Evolutionary conservation across 23 tunicate species (phyloP).

Genomic region (Halocynthia roretzi): DNA sequence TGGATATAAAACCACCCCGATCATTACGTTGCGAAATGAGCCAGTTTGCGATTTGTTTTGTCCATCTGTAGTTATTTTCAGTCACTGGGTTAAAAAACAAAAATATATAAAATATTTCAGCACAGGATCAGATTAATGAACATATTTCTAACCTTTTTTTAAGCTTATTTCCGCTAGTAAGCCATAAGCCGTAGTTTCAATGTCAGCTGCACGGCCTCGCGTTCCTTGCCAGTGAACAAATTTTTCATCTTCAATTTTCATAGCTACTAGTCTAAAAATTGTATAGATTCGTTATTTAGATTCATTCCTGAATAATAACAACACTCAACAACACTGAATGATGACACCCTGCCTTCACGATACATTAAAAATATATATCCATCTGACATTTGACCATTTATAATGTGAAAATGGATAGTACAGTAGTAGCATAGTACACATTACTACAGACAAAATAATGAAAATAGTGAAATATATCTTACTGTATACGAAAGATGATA

Average conservation of each 20-base stretch:
- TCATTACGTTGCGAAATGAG: conserved; percentile 28
- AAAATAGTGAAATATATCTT: too few relatives aligned
- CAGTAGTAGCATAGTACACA: too few relatives aligned
- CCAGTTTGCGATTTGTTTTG: conserved; percentile 24
- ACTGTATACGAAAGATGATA: too few relatives aligned
- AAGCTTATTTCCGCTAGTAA: conserved; percentile 38
- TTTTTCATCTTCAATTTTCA: background rate
- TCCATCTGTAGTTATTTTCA: background rate
- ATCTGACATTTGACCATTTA: too few relatives aligned
- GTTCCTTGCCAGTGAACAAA: background rate
- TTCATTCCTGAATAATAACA: too few relatives aligned
- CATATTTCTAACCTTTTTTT: background rate
- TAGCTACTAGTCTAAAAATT: conserved; percentile 1
- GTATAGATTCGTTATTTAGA: background rate
- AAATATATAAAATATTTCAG: background rate
- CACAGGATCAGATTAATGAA: background rate
- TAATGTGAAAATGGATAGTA: too few relatives aligned
- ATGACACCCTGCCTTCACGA: too few relatives aligned
- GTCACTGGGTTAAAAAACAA: background rate
- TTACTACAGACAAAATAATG: too few relatives aligned
- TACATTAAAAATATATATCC: too few relatives aligned
- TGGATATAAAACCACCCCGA: conserved; percentile 33
- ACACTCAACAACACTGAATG: too few relatives aligned
- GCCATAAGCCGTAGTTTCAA: conserved; percentile 73
- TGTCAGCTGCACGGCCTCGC: background rate